These are phyloP conservation scores for Hypanus sabinus DNA, from an alignment of 2,113 vertebrate species.

Conservation along the genomic window DNA sequence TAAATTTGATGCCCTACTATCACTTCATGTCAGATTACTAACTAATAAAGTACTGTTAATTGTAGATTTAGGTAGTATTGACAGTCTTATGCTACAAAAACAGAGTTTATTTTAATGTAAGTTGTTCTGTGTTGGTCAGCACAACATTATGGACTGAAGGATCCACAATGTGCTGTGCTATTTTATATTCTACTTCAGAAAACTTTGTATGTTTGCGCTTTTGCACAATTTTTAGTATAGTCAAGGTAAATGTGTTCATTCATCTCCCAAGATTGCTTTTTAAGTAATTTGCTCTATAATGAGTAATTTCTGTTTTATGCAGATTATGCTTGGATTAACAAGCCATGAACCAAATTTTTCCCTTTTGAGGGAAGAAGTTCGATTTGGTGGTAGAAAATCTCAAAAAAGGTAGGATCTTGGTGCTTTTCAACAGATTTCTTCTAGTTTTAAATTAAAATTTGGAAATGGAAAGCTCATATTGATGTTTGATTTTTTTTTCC, in stretches of 20 bases:
- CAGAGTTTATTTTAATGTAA: not conserved
- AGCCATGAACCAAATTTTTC: slow-evolving; percentile 95
- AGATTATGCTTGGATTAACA: slow-evolving; percentile 98
- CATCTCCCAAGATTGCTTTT: not conserved
- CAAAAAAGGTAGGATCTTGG: slow-evolving; percentile 75
- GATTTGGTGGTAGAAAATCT: slow-evolving; percentile 91
- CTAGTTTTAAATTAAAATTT: slow-evolving; percentile 43
- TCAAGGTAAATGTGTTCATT: not conserved
- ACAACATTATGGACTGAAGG: too few species aligned
- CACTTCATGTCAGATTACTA: not conserved
- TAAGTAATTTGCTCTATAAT: slow-evolving; percentile 30
- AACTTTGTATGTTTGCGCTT: not conserved
- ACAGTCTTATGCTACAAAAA: not conserved
- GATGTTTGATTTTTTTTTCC: not conserved
- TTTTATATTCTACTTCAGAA: too few species aligned
- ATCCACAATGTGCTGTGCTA: too few species aligned
- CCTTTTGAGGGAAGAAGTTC: slow-evolving; percentile 94
- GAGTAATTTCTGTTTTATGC: slow-evolving; percentile 46
- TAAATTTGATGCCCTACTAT: not conserved
- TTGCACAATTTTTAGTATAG: not conserved
- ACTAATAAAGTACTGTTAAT: not conserved
- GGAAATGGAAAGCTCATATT: not conserved
- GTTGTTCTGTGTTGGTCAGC: too few species aligned
- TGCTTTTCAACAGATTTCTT: slow-evolving; percentile 46
- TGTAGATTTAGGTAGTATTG: not conserved